These are phyloP conservation scores for Gymnoscopelus microlampas DNA, from an alignment of 2,797 vertebrate species.

Conservation along the genomic window DNA sequence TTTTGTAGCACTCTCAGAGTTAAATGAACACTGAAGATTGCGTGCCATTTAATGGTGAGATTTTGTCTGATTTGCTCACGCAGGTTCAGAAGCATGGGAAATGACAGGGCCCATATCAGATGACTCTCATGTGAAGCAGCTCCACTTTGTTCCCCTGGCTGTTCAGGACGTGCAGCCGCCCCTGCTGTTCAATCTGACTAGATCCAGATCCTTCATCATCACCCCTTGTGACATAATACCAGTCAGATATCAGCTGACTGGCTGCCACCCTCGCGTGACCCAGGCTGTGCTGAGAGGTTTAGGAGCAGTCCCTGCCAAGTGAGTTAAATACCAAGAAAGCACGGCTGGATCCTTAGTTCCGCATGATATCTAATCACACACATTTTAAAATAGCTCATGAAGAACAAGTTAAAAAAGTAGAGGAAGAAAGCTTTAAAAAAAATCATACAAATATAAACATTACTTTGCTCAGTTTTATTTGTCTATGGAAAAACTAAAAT, in stretches of 20 bases:
- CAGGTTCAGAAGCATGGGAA: not conserved
- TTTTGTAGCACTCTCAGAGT: too few relatives aligned
- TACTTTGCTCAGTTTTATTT: not conserved
- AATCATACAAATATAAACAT: constrained; percentile 4
- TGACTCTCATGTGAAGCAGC: constrained; percentile 37
- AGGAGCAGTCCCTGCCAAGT: constrained; percentile 26
- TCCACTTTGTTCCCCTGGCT: constrained; percentile 12
- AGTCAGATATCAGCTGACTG: constrained; percentile 66
- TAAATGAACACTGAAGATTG: too few relatives aligned
- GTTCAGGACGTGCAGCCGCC: constrained; percentile 32
- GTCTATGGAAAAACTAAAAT: not conserved
- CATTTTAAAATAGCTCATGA: not conserved
- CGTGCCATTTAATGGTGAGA: not conserved
- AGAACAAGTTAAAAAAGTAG: not conserved
- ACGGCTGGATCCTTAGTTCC: not conserved
- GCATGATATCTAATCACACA: not conserved
- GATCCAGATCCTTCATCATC: constrained; percentile 30
- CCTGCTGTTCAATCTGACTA: constrained; percentile 22
- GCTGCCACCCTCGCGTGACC: constrained; percentile 49
- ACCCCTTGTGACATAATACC: constrained; percentile 52
- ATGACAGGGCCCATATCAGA: constrained; percentile 13
- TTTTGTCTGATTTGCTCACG: constrained; percentile 14
- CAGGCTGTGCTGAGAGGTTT: constrained; percentile 14
- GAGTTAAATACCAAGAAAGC: constrained; percentile 24
- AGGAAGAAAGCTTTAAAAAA: not conserved